These are phyloP conservation scores for Sebastes trivittatus DNA, from an alignment of 2,797 vertebrate genomes.

Conservation along the genomic window DNA sequence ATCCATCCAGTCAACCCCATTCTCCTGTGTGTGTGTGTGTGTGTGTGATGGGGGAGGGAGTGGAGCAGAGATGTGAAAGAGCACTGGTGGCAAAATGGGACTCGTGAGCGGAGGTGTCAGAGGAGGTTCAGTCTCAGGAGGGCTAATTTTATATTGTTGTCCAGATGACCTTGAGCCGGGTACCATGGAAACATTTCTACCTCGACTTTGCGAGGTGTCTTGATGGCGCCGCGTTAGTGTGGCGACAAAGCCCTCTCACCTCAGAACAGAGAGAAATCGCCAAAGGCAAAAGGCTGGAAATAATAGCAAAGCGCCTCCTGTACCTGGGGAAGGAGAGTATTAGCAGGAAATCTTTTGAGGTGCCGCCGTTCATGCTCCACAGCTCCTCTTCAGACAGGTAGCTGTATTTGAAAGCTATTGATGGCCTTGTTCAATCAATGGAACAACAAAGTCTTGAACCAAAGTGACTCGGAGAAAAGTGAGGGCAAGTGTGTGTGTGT, in stretches of 20 bases:
- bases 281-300: slow-evolving; percentile 76
- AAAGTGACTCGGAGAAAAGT: slow-evolving; percentile 73
- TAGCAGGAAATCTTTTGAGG: slow-evolving; percentile 80
- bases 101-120: slow-evolving; percentile 64
- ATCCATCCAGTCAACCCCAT: slow-evolving; percentile 59
- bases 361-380: slow-evolving; percentile 76
- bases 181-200: slow-evolving; percentile 76
- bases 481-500: slow-evolving; percentile 42
- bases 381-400: slow-evolving; percentile 79
- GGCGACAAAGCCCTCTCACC: slow-evolving; percentile 76
- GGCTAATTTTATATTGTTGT: slow-evolving; percentile 75
- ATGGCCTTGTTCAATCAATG: slow-evolving; percentile 79
- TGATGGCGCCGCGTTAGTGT: slow-evolving; percentile 49
- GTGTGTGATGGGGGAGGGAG: not conserved
- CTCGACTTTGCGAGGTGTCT: slow-evolving; percentile 64
- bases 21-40: slow-evolving; percentile 29
- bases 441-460: slow-evolving; percentile 81
- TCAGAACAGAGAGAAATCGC: slow-evolving; percentile 71
- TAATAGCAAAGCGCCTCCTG: slow-evolving; percentile 65
- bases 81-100: slow-evolving; percentile 67
- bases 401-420: slow-evolving; percentile 83
- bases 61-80: slow-evolving; percentile 68
- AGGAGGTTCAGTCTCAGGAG: slow-evolving; percentile 68
- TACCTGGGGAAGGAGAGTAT: slow-evolving; percentile 62
- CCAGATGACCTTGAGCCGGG: slow-evolving; percentile 76